A percentile compares a stretch with the other conserved stretches of the same genome.
These are phyloP conservation scores for Corvus moneduloides DNA, from an alignment of 2,113 vertebrate genomes.

Conservation along the genomic window DNA sequence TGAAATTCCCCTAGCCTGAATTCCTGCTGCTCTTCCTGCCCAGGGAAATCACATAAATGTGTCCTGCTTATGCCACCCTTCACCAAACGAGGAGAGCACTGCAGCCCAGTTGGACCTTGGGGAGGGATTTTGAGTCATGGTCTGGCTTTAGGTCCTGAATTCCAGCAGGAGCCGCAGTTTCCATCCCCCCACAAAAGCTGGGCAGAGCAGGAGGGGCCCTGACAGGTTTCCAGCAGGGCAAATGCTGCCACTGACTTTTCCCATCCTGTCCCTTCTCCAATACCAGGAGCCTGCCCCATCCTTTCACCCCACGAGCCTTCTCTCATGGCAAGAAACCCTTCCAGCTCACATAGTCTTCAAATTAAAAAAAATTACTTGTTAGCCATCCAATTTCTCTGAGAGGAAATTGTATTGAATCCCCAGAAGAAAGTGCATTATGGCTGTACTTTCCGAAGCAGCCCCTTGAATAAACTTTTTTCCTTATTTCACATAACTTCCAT, in stretches of 20 bases:
- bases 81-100: neutral
- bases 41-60: neutral
- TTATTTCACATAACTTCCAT: constrained; percentile 77
- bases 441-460: constrained; percentile 65
- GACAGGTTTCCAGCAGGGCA: neutral
- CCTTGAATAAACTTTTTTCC: constrained; percentile 81
- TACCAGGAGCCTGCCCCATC: neutral
- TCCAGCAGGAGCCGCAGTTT: neutral
- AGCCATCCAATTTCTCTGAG: constrained; percentile 70
- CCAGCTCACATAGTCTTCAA: neutral
- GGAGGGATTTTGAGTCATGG: neutral
- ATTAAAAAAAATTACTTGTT: constrained; percentile 57
- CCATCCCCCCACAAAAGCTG: neutral
- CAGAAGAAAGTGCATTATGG: constrained; percentile 66
- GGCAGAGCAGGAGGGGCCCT: neutral
- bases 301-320: neutral
- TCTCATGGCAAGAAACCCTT: neutral
- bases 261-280: neutral
- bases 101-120: neutral
- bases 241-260: neutral
- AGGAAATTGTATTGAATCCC: constrained; percentile 77
- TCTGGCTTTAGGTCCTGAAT: neutral
- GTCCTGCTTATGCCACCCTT: neutral
- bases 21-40: neutral
- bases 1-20: neutral